phyloP scores from a whole-genome alignment of 2,888 invertebrate genomes.

The Apoderus coryli region DNA sequence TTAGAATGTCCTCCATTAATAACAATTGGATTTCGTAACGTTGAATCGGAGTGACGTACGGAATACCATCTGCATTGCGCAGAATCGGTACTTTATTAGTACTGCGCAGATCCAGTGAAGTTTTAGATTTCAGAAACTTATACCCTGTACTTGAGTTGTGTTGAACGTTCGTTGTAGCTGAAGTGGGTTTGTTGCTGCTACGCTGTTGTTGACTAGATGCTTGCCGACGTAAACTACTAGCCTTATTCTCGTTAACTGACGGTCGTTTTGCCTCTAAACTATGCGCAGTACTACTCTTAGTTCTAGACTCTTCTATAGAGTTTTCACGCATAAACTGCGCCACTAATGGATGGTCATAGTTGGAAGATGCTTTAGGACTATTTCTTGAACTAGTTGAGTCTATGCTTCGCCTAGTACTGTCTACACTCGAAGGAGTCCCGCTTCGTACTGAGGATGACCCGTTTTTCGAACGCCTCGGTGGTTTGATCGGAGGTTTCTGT shows the following conservation, averaged over 20 bases:
- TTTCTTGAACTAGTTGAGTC: slow-evolving; percentile 31
- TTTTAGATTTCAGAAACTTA: slow-evolving; percentile 31
- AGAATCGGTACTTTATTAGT: slow-evolving; percentile 25
- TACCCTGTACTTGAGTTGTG: slow-evolving; percentile 17
- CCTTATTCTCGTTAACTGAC: slow-evolving; percentile 19
- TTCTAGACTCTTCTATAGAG: slow-evolving; percentile 16
- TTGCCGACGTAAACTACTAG: slow-evolving; percentile 20
- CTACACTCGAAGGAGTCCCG: slow-evolving; percentile 12
- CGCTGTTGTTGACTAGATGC: slow-evolving; percentile 17
- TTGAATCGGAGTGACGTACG: slow-evolving; percentile 46
- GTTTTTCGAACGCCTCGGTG: slow-evolving; percentile 34
- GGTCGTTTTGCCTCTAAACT: slow-evolving; percentile 12
- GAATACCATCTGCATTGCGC: slow-evolving; percentile 35
- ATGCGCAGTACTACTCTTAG: slow-evolving; percentile 1
- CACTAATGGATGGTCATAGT: slow-evolving; percentile 24
- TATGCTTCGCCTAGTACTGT: slow-evolving; percentile 16
- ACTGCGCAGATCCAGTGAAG: slow-evolving; percentile 27
- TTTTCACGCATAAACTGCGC: slow-evolving; percentile 28
- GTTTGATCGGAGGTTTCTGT: slow-evolving; percentile 22
- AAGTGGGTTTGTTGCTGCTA: too few species aligned
- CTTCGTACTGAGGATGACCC: slow-evolving; percentile 15
- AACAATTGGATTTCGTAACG: slow-evolving; percentile 60
- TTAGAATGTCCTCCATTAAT: slow-evolving; percentile 59
- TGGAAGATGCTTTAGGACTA: slow-evolving; percentile 5
- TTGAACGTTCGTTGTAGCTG: slow-evolving; percentile 6